Base-by-base conservation (phyloP, 2,797 vertebrate species). In the Pelodytes ibericus region DNA sequence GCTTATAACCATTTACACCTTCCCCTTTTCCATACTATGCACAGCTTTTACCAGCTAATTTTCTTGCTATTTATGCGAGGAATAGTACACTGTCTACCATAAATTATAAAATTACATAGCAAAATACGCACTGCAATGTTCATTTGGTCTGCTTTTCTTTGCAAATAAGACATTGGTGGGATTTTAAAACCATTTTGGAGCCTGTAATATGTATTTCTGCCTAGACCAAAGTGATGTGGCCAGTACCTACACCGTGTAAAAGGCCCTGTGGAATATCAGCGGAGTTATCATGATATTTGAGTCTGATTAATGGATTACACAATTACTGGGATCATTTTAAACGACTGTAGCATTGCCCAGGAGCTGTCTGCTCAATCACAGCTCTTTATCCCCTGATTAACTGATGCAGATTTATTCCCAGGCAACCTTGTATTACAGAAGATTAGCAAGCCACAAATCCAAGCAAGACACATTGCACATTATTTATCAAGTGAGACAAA, bases 301-400 rank as follows among this genome's bases (percentile, higher is more conserved):
- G 75, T 60, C 86, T 88, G 88, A 87, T 85, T 83, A 88, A 89
- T 88, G 85, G 84, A 85, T 83, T 75, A 83, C 86, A 79, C 82
- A 84, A 88, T 88, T 84, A 88, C 86, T 84, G 83, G 80, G 5
- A 85, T 88, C 82, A 79, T 82, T 82, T 87, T 86, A 85, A 85
- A 86, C 83, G 85, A 86, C 82, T 79, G 68, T 77, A 80, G 70
- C 82, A 81, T 81, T 82, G 81, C 81, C 82, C 81, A 79, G 81
- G 81, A 87, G 86, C 82, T 82, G 82, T 86, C 86, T 81, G 81
- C 80, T 80, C 81, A 82, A 85, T 80, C 84, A 82, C 80, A 86
- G 83, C 84, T 88, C 82, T 88, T 88, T 88, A 85, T 87, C 85
- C 82, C 84, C 81, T 86, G 83, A 88, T 89, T 88, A 87, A 86